Evolutionary conservation across 2,888 invertebrate genomes (phyloP), one percentile per base, ranked within the genome.

Genomic region (Polietes domitor): DNA sequence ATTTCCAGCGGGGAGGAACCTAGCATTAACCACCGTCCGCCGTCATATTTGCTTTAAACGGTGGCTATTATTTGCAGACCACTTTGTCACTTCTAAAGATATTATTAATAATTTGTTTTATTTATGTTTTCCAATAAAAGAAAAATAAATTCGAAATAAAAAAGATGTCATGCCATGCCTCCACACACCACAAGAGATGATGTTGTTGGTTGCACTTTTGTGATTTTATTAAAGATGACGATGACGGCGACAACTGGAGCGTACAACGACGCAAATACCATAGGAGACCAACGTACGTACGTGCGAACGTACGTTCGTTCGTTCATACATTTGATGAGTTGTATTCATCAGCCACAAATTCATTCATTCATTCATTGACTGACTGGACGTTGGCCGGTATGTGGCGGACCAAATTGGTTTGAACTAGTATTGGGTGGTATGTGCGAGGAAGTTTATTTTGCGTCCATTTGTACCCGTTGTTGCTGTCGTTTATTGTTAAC

Each of bases 371-470:
- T 50, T 68, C 19, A 26, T 72, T 17, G 47, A 55, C 17, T 68
- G 37, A 76, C 50, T 15, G 12, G 19, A 15, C 26, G 17, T 50
- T 17, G 63, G 19, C 17, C 32, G 32, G 58, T 80, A 63, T 53
- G 55, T 73, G 68, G 72, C 79, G 70, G 84, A 61, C 61, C 9
- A 61, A 79, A 47, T 79, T 74, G 82, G 81, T 79, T 82, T 37
- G 12, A 82, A 82, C 84, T 72, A 71, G 84, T 55, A 79, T 79
- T 76, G 71, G 77, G 65, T 79, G 19, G 78, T 41, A 47, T 26
- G 41, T 58, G 7, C 17, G 65, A 81, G 81, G 68, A 78, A 65
- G 32, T 10, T 26, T 17, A 58, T 50, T 26, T 61, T 26, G 15
- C 43, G 41, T 73, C 2, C 15, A 47, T 58, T 26, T 58, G 24